Conservation (phyloP, 2,113 vertebrate genomes). For the Apus apus region DNA sequence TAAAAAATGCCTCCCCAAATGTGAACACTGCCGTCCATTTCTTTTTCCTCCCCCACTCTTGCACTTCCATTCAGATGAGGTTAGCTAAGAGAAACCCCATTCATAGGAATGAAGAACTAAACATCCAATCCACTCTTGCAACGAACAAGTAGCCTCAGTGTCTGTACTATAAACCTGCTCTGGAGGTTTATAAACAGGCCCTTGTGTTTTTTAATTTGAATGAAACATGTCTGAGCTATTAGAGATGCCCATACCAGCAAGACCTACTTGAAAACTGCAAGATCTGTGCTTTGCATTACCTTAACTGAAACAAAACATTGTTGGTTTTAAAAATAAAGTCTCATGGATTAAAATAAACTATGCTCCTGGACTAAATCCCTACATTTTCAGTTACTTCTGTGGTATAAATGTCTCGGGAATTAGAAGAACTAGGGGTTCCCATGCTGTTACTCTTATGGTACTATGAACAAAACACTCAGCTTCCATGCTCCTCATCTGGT, state of each 20-base stretch:
- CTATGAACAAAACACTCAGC: background rate
- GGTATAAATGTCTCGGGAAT: background rate
- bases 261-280: background rate
- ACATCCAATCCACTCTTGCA: background rate
- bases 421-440: background rate
- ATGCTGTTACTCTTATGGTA: background rate
- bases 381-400: background rate
- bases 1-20: background rate
- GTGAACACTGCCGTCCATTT: background rate
- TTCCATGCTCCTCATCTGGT: background rate
- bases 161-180: background rate
- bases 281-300: background rate
- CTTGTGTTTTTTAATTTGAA: background rate
- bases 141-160: background rate
- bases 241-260: background rate
- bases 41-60: background rate
- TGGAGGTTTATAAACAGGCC: background rate
- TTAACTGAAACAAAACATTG: background rate
- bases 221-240: background rate
- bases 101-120: background rate
- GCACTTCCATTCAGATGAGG: background rate
- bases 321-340: background rate
- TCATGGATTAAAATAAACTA: background rate
- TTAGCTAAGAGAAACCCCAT: constrained; percentile 2
- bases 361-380: background rate